Conservation (phyloP, 2,113 vertebrate genomes). For the Maccullochella peelii region DNA sequence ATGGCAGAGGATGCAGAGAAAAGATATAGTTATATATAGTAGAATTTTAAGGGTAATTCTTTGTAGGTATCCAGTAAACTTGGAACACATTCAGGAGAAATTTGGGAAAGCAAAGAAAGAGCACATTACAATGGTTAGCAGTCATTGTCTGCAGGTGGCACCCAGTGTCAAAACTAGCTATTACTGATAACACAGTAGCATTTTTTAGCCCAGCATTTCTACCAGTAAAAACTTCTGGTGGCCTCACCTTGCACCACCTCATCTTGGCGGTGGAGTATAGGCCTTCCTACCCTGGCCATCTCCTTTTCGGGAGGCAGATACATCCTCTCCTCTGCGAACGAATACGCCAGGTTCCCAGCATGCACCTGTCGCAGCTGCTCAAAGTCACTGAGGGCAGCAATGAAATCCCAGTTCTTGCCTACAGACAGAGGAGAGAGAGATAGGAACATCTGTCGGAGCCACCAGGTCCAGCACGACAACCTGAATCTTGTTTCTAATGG, state of each 20-base stretch:
- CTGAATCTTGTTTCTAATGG: slow-evolving; percentile 11
- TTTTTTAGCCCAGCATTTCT: background rate
- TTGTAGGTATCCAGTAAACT: background rate
- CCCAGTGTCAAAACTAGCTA: background rate
- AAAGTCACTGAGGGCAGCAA: slow-evolving; percentile 93
- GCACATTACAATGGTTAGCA: background rate
- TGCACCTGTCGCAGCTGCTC: slow-evolving; percentile 95
- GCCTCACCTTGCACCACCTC: slow-evolving; percentile 92
- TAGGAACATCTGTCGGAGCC: background rate
- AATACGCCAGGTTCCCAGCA: slow-evolving; percentile 86
- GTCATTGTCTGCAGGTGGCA: too few species aligned
- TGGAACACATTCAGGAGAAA: background rate
- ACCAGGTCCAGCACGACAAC: background rate
- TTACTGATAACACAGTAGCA: too few species aligned
- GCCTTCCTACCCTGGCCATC: slow-evolving; percentile 78
- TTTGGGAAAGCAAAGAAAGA: background rate
- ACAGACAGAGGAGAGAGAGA: background rate
- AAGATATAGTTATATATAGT: background rate
- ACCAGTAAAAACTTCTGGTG: background rate
- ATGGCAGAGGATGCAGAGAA: background rate
- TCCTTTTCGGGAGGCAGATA: slow-evolving; percentile 86
- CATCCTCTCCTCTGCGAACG: slow-evolving; percentile 85
- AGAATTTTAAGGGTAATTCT: background rate
- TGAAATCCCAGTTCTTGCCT: slow-evolving; percentile 99
- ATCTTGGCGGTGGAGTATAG: slow-evolving; percentile 92